Conservation (phyloP, 2,113 vertebrate species). For the Protobothrops mucrosquamatus region DNA sequence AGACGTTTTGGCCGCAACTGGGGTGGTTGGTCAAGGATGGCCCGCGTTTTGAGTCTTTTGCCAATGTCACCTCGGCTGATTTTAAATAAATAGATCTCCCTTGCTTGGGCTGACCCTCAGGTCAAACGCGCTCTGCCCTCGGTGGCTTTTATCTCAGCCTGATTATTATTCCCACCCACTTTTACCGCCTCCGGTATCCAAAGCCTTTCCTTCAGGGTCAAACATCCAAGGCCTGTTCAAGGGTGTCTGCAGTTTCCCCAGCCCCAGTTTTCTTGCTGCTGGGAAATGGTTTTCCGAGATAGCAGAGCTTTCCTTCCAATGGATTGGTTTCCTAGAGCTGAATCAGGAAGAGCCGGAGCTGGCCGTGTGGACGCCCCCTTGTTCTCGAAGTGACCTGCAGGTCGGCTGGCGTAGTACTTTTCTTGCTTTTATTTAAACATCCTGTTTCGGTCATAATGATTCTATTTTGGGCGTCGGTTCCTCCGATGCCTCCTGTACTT, state of each 20-base stretch:
- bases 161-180: neutral
- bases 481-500: neutral
- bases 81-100: neutral
- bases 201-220: neutral
- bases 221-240: fast-evolving
- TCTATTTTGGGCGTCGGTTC: slow-evolving; percentile 29
- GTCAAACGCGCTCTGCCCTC: too few species aligned
- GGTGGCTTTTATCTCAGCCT: neutral
- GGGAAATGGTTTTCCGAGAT: neutral
- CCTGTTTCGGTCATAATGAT: slow-evolving; percentile 34
- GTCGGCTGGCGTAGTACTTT: slow-evolving; percentile 25
- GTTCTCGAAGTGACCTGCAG: neutral
- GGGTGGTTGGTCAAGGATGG: too few species aligned
- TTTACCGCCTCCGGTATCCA: neutral
- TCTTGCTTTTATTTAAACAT: slow-evolving; percentile 51
- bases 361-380: fast-evolving
- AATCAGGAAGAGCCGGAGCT: neutral
- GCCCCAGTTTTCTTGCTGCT: fast-evolving
- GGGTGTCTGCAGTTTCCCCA: neutral
- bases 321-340: neutral
- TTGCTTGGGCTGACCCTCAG: neutral
- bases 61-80: neutral
- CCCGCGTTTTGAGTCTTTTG: neutral
- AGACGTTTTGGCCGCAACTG: too few species aligned
- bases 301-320: neutral